Conservation (phyloP, 2,797 vertebrate species). For the Psittacula derbiana region DNA sequence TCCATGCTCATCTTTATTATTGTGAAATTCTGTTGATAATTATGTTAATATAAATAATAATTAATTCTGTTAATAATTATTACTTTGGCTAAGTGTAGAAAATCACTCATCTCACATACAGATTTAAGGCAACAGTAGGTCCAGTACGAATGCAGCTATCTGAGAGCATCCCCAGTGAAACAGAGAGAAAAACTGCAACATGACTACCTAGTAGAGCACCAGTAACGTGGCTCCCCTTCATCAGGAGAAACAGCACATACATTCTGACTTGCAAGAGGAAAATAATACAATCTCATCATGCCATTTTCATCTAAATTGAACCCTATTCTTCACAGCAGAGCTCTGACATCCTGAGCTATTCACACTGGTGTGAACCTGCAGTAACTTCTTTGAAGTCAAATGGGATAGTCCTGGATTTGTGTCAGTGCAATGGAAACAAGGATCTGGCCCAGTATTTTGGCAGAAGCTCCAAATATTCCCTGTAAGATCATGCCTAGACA, state of each 20-base stretch:
- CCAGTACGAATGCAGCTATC: not conserved
- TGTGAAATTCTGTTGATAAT: not conserved
- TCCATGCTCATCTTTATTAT: not conserved
- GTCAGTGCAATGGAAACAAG: not conserved
- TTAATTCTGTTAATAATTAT: not conserved
- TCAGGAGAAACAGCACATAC: not conserved
- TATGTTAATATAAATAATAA: not conserved
- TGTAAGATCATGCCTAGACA: not conserved
- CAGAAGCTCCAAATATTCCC: not conserved
- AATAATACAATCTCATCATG: not conserved
- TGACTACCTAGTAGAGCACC: not conserved
- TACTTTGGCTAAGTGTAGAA: not conserved
- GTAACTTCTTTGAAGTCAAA: not conserved
- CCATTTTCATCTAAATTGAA: not conserved
- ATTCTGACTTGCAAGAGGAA: not conserved
- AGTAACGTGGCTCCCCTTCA: rapidly evolving
- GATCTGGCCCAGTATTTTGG: not conserved
- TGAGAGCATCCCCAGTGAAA: not conserved
- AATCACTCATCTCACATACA: not conserved
- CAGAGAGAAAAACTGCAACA: not conserved
- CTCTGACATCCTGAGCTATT: not conserved
- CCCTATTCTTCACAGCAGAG: not conserved
- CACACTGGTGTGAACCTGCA: not conserved
- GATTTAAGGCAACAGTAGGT: not conserved
- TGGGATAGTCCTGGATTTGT: not conserved